These are phyloP conservation scores for Amphipoea oculea DNA, from an alignment of 2,888 invertebrate species.

Conservation along the genomic window DNA sequence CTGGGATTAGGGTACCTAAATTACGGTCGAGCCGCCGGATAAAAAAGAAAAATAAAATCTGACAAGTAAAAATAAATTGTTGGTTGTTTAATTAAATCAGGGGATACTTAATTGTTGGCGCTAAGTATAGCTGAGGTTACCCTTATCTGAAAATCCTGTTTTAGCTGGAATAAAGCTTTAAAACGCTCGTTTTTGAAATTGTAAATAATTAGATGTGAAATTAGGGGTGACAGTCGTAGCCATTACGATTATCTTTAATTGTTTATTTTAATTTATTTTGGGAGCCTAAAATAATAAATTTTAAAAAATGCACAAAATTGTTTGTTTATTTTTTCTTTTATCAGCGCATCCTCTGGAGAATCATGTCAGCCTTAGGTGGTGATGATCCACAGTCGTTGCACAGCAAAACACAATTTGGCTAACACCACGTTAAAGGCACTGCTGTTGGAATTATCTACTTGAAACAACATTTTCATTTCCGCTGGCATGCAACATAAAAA, in stretches of 20 bases:
- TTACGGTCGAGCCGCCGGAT: slow-evolving; percentile 76
- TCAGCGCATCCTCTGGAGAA: background rate
- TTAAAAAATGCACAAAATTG: too few relatives aligned
- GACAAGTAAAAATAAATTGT: slow-evolving; percentile 69
- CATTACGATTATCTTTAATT: slow-evolving; percentile 41
- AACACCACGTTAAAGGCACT: background rate
- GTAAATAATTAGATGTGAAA: slow-evolving; percentile 53
- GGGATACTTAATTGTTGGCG: slow-evolving; percentile 63
- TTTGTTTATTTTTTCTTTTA: background rate
- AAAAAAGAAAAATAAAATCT: slow-evolving; percentile 68
- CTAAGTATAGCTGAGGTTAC: slow-evolving; percentile 59
- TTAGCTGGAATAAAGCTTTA: slow-evolving; percentile 55
- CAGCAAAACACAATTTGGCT: background rate
- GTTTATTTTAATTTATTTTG: slow-evolving; percentile 34
- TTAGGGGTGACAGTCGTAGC: slow-evolving; percentile 41
- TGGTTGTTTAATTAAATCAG: slow-evolving; percentile 69
- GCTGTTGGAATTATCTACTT: background rate
- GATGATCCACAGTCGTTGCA: background rate
- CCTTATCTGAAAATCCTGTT: slow-evolving; percentile 58
- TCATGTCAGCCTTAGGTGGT: background rate
- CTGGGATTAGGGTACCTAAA: slow-evolving; percentile 84
- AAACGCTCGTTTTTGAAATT: slow-evolving; percentile 55
- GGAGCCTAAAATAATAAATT: background rate
- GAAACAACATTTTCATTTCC: slow-evolving; percentile 1
- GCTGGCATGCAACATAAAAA: background rate